A percentile compares a stretch with the other conserved stretches of the same genome.
Conservation (phyloP, 1,140 invertebrate genomes). For the Holcopasites calliopsidis region DNA sequence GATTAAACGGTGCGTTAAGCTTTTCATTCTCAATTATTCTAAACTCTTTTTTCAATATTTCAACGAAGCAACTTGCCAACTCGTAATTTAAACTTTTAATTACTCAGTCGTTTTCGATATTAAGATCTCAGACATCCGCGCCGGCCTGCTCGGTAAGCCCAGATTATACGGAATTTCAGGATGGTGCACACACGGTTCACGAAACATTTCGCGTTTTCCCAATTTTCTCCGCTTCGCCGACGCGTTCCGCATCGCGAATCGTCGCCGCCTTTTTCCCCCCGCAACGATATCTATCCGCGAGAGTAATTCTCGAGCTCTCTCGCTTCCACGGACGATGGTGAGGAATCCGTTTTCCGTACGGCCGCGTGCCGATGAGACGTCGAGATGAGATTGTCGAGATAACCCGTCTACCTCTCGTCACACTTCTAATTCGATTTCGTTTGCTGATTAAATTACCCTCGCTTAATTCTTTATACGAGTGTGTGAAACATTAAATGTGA, state of each 20-base stretch:
- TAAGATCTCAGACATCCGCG: not conserved
- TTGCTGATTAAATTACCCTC: constrained; percentile 7
- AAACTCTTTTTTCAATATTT: not conserved
- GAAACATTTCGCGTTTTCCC: not conserved
- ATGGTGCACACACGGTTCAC: not conserved
- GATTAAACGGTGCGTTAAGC: not conserved
- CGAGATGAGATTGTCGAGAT: constrained; percentile 36
- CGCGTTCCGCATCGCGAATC: not conserved
- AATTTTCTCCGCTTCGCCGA: not conserved
- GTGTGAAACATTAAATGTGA: too few relatives aligned
- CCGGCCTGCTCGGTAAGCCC: too few relatives aligned
- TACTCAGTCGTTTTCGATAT: not conserved
- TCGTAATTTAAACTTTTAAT: constrained; percentile 37
- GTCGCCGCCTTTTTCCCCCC: not conserved
- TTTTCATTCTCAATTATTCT: not conserved
- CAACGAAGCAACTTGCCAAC: not conserved
- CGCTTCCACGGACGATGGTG: not conserved
- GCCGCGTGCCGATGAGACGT: constrained; percentile 39
- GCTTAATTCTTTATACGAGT: too few relatives aligned
- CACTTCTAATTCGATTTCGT: not conserved
- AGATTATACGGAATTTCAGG: not conserved
- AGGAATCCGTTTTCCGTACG: constrained; percentile 35
- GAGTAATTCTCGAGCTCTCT: constrained; percentile 27
- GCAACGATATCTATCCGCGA: not conserved
- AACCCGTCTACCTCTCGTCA: not conserved